Evolutionary conservation across 1,140 invertebrate genomes (phyloP).

Genomic region (Neodiprion fabricii): DNA sequence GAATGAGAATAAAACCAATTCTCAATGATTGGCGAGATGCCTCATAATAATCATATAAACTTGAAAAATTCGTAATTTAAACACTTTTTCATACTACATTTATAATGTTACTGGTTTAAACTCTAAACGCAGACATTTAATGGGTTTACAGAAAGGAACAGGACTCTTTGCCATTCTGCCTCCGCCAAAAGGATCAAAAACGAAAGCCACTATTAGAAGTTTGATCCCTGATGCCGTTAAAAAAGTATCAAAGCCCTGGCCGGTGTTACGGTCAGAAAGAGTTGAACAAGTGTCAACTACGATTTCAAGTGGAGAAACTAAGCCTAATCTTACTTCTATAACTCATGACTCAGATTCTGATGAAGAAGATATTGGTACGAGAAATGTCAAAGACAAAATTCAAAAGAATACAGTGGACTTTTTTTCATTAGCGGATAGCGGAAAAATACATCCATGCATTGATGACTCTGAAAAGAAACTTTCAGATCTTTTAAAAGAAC

Average conservation of each 20-base stretch:
- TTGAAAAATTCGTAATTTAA: no score
- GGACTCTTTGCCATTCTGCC: slow-evolving; percentile 57
- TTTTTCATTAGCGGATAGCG: slow-evolving; percentile 39
- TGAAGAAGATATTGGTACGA: slow-evolving; percentile 46
- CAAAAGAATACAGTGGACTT: slow-evolving; percentile 35
- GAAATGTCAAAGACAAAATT: slow-evolving; percentile 34
- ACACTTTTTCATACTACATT: not conserved
- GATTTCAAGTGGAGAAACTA: slow-evolving; percentile 26
- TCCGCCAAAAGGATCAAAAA: slow-evolving; percentile 46
- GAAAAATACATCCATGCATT: slow-evolving; percentile 9
- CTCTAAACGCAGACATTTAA: slow-evolving; percentile 10
- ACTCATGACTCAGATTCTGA: slow-evolving; percentile 59
- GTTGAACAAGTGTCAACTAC: slow-evolving; percentile 21
- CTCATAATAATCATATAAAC: no score
- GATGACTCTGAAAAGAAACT: slow-evolving; percentile 19
- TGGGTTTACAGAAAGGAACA: slow-evolving; percentile 43
- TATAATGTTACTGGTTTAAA: slow-evolving; percentile 20
- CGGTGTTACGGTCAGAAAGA: slow-evolving; percentile 13
- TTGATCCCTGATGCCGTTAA: slow-evolving; percentile 51
- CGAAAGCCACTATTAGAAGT: slow-evolving; percentile 31
- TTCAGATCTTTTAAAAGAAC: slow-evolving; percentile 14
- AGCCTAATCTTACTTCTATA: slow-evolving; percentile 22
- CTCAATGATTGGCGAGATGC: slow-evolving; percentile 1
- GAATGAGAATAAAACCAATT: not conserved
- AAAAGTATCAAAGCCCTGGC: slow-evolving; percentile 31